Percentiles rank a stretch among this genome's conserved stretches.
Conservation (phyloP, 2,797 vertebrate genomes). For the Mormyrus hasselquistii region DNA sequence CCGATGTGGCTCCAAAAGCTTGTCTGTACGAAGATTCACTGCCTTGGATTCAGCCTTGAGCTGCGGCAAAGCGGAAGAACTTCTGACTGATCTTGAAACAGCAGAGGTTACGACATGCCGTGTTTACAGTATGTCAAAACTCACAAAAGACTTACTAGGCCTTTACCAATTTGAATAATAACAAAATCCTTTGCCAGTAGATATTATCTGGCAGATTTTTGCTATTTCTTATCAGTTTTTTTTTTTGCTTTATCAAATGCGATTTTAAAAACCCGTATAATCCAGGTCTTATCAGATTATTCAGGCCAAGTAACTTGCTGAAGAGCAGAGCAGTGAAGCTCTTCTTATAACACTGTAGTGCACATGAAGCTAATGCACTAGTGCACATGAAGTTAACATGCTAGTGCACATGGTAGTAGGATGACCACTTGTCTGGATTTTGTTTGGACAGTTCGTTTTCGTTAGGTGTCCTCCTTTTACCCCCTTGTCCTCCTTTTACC, state of each 20-base stretch:
- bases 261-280: not conserved
- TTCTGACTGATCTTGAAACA: conserved; percentile 2
- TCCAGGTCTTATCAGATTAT: not conserved
- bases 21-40: not conserved
- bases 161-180: conserved; percentile 6
- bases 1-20: not conserved
- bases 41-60: conserved; percentile 1
- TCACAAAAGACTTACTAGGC: not conserved
- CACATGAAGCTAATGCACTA: not conserved
- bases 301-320: conserved; percentile 1
- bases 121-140: conserved; percentile 10
- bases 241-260: not conserved
- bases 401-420: not conserved
- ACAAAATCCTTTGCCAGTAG: not conserved
- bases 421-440: not conserved
- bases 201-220: not conserved
- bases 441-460: not conserved
- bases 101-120: not conserved
- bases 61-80: not conserved
- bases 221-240: not conserved
- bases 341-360: not conserved
- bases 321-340: not conserved
- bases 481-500: too few species aligned
- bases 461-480: not conserved
- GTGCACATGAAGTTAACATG: not conserved